A percentile compares a stretch with the other conserved stretches of the same genome.
phyloP scores from a whole-genome alignment of 2,113 vertebrate species.

The Struthidea cinerea region DNA sequence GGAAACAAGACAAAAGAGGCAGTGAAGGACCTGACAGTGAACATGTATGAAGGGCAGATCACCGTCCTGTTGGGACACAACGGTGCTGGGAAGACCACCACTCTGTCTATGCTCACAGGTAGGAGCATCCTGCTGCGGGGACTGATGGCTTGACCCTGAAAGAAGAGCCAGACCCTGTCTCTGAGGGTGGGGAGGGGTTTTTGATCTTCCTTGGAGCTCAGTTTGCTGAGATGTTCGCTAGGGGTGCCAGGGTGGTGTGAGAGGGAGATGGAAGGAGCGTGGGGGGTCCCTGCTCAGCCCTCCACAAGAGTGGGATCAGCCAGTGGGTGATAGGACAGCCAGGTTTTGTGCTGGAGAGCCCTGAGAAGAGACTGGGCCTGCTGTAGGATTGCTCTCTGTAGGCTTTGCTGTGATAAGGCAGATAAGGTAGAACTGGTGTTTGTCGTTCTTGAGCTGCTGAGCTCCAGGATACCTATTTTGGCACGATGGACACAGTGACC shows the following conservation, averaged over 20 bases:
- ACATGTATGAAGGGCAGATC: constrained; percentile 93
- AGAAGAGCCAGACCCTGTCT: not conserved
- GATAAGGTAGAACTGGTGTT: not conserved
- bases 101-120: constrained; percentile 91
- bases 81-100: constrained; percentile 90
- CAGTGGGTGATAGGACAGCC: not conserved
- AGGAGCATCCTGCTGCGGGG: not conserved
- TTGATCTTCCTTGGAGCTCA: not conserved
- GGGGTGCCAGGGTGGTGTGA: not conserved
- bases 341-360: not conserved
- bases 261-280: not conserved
- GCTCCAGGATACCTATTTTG: not conserved
- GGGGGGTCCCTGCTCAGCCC: not conserved
- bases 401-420: not conserved
- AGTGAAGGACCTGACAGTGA: constrained; percentile 83
- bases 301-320: not conserved
- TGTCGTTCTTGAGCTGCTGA: not conserved
- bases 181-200: not conserved
- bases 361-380: not conserved
- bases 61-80: constrained; percentile 90
- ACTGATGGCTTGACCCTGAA: not conserved
- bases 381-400: not conserved
- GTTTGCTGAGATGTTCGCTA: not conserved
- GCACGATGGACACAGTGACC: not conserved
- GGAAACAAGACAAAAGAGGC: constrained; percentile 81